phyloP scores from a whole-genome alignment of 2,113 vertebrate genomes.

The Psittacula cyanocephala region DNA sequence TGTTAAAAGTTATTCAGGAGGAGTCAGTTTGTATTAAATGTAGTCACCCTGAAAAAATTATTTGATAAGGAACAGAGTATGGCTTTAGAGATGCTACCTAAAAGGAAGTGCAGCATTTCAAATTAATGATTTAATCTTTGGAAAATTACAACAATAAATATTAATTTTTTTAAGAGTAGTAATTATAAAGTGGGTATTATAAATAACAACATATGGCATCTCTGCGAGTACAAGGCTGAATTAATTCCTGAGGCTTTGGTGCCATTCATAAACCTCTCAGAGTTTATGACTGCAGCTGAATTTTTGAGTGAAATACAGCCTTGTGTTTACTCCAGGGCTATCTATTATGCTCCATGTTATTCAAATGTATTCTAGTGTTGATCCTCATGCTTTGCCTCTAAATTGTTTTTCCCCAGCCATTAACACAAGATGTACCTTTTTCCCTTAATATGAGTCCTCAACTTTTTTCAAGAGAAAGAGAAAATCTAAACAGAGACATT shows the following conservation, averaged over 20 bases:
- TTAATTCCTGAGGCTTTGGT: constrained; percentile 43
- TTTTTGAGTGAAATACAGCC: constrained; percentile 60
- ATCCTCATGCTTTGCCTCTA: constrained; percentile 18
- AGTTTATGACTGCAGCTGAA: constrained; percentile 61
- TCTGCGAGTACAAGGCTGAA: constrained; percentile 1
- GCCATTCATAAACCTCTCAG: constrained; percentile 56
- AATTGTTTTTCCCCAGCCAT: not conserved
- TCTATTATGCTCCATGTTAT: constrained; percentile 50
- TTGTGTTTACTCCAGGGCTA: constrained; percentile 49
- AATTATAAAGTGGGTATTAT: constrained; percentile 49
- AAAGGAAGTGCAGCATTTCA: not conserved
- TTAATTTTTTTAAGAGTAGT: constrained; percentile 36
- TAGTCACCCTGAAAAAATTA: not conserved
- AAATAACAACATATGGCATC: constrained; percentile 62
- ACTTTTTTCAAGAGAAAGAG: not conserved
- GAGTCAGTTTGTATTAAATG: not conserved
- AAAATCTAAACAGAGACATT: not conserved
- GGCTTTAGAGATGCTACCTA: not conserved
- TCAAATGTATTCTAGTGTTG: constrained; percentile 46
- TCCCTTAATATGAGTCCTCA: not conserved
- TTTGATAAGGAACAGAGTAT: not conserved
- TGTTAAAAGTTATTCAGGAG: not conserved
- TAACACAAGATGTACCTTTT: constrained; percentile 1
- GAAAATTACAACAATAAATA: constrained; percentile 39
- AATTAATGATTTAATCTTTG: constrained; percentile 36